Conservation (phyloP, 2,113 vertebrate species). For the Monopterus albus region DNA sequence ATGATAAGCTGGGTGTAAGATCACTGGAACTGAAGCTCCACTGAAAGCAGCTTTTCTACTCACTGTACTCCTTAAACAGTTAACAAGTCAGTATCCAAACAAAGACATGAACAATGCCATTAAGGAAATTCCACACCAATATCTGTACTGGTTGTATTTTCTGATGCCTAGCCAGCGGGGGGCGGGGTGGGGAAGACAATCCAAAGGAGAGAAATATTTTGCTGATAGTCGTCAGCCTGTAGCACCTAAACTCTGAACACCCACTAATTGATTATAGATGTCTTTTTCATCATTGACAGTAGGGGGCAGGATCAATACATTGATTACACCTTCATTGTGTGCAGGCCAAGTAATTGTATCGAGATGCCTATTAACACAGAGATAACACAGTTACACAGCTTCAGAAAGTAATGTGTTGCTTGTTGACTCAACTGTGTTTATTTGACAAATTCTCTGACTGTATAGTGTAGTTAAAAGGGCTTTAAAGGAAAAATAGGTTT, state of each 20-base stretch:
- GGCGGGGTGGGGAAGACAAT: too few relatives aligned
- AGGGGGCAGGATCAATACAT: slow-evolving; percentile 80
- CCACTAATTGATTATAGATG: slow-evolving; percentile 79
- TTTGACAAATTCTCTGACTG: slow-evolving; percentile 27
- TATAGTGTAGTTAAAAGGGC: background rate
- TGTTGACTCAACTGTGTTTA: slow-evolving; percentile 35
- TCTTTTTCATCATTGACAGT: slow-evolving; percentile 76
- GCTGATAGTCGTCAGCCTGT: slow-evolving; percentile 16
- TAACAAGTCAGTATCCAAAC: background rate
- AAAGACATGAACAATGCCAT: background rate
- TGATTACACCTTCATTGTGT: slow-evolving; percentile 66
- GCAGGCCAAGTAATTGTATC: slow-evolving; percentile 58
- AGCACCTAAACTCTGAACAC: slow-evolving; percentile 29
- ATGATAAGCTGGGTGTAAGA: background rate
- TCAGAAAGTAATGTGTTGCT: slow-evolving; percentile 8
- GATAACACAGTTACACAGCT: slow-evolving; percentile 34
- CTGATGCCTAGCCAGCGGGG: too few relatives aligned
- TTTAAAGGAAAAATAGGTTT: slow-evolving; percentile 11
- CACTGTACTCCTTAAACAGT: slow-evolving; percentile 1
- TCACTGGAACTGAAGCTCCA: background rate
- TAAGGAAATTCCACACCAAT: background rate
- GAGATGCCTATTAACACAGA: slow-evolving; percentile 60
- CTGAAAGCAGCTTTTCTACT: background rate
- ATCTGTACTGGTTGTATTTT: background rate
- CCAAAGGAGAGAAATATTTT: slow-evolving; percentile 16